Percentiles rank a stretch among this genome's conserved stretches.
Evolutionary conservation across 2,113 vertebrate species (phyloP).

Genomic region (Excalfactoria chinensis): DNA sequence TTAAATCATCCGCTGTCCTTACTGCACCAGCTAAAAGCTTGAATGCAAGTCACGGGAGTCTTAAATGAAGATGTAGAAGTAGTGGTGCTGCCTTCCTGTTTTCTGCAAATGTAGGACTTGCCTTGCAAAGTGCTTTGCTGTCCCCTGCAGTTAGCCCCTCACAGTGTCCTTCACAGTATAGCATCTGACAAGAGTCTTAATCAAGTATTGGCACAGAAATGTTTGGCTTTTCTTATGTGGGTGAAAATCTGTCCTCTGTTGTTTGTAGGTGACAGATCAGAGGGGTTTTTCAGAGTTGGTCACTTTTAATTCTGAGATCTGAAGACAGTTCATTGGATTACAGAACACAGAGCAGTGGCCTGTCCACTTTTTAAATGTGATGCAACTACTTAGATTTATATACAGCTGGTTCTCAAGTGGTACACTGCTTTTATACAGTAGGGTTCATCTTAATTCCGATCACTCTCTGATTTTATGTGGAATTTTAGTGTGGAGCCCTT

Average conservation of each 20-base stretch:
- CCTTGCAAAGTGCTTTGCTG: not conserved
- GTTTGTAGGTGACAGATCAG: not conserved
- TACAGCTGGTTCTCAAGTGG: not conserved
- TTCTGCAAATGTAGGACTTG: not conserved
- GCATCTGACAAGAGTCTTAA: not conserved
- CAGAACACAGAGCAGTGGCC: not conserved
- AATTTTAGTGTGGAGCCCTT: not conserved
- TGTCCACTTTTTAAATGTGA: not conserved
- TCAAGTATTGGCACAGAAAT: not conserved
- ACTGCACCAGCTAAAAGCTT: no score
- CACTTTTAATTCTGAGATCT: not conserved
- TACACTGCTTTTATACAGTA: not conserved
- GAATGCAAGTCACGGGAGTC: not conserved
- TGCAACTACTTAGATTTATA: not conserved
- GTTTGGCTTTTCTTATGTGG: not conserved
- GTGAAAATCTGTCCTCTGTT: not conserved
- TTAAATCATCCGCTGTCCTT: conserved; percentile 37
- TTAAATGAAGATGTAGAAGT: not conserved
- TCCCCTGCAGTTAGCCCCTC: not conserved
- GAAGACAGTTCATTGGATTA: not conserved
- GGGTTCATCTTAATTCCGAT: not conserved
- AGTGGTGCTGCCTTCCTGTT: not conserved
- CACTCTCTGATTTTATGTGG: not conserved
- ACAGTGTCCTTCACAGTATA: not conserved
- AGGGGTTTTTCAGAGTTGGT: not conserved